These are phyloP conservation scores for Galagoides demidoff DNA, from an alignment of 2,797 vertebrate genomes.

Conservation along the genomic window DNA sequence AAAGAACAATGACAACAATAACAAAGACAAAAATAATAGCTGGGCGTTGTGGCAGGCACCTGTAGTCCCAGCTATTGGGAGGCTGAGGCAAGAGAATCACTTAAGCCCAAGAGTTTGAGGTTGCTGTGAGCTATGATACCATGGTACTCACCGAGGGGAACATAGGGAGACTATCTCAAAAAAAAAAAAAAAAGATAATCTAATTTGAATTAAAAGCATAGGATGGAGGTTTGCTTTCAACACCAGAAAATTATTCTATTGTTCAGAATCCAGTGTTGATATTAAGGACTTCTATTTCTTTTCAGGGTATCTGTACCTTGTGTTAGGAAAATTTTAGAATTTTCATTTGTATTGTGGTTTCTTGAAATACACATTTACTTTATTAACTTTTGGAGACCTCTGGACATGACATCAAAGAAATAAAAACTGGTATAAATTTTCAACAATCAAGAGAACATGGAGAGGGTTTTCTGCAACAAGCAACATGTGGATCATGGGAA, in stretches of 20 bases:
- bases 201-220: background rate
- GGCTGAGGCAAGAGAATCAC: no score
- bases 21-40: no score
- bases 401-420: background rate
- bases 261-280: background rate
- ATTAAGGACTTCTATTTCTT: background rate
- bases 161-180: no score
- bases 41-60: no score
- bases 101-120: no score
- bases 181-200: background rate
- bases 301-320: background rate
- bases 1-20: no score
- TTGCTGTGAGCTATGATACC: no score
- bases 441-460: background rate
- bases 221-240: background rate
- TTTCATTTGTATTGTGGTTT: slow-evolving; percentile 17
- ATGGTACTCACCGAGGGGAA: no score
- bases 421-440: background rate
- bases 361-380: background rate
- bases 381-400: background rate
- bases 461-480: background rate
- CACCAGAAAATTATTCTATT: background rate
- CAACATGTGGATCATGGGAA: background rate
- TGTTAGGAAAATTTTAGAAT: background rate
- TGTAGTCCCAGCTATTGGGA: no score